phyloP scores from a whole-genome alignment of 2,888 invertebrate genomes.

The Rosalia funebris region DNA sequence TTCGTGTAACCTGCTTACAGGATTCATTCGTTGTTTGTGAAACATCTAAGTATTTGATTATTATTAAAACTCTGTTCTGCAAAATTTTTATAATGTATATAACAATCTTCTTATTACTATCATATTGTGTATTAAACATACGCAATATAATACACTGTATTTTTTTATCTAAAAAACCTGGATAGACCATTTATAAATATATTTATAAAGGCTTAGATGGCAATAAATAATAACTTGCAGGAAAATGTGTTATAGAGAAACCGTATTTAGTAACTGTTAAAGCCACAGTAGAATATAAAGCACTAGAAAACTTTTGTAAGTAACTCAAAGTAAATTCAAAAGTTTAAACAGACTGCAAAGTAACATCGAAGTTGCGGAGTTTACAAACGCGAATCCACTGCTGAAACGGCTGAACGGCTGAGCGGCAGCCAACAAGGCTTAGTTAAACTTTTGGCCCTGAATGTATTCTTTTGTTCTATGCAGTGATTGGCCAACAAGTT shows the following conservation, averaged over 20 bases:
- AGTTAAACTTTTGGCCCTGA: constrained; percentile 57
- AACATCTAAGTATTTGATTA: no score
- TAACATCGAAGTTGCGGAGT: constrained; percentile 26
- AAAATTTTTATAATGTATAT: no score
- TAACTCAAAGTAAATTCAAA: constrained; percentile 43
- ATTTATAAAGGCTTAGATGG: no score
- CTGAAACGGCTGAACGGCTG: constrained; percentile 24
- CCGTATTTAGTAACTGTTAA: constrained; percentile 49
- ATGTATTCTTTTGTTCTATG: constrained; percentile 65
- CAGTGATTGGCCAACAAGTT: constrained; percentile 64
- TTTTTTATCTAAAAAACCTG: no score
- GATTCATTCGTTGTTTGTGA: no score
- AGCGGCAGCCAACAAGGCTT: constrained; percentile 27
- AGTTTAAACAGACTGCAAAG: constrained; percentile 36
- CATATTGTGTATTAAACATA: no score
- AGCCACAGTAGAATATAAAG: constrained; percentile 48
- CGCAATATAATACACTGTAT: no score
- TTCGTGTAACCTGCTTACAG: no score
- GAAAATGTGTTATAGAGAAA: constrained; percentile 44
- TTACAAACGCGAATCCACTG: constrained; percentile 26
- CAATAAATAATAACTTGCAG: constrained; percentile 40
- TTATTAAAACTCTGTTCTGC: no score
- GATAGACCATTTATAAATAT: no score
- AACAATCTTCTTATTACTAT: no score
- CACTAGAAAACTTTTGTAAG: constrained; percentile 44